phyloP scores from a whole-genome alignment of 2,888 invertebrate genomes.

The Micropterix aruncella region DNA sequence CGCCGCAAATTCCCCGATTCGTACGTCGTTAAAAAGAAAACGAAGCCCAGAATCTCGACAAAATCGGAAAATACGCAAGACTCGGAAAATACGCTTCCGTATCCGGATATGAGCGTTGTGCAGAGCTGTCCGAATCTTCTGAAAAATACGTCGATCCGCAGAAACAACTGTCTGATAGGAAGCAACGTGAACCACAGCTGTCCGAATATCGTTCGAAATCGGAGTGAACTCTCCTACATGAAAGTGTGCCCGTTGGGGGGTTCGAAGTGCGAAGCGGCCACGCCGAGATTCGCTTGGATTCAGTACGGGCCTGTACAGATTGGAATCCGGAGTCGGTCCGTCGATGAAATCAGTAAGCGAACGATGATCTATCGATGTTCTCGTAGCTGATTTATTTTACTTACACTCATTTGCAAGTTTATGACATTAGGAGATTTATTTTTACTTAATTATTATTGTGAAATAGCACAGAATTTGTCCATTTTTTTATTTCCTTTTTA shows the following conservation, averaged over 20 bases:
- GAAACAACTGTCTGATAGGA: slow-evolving; percentile 18
- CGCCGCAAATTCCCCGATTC: slow-evolving; percentile 26
- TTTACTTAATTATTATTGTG: too few relatives aligned
- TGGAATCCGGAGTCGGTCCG: slow-evolving; percentile 6
- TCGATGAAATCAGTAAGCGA: slow-evolving; percentile 10
- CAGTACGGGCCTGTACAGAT: slow-evolving; percentile 4
- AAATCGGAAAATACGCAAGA: slow-evolving; percentile 8
- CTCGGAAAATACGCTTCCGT: slow-evolving; percentile 11
- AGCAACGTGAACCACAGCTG: slow-evolving; percentile 12
- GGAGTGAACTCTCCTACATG: slow-evolving; percentile 3
- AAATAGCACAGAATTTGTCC: too few relatives aligned
- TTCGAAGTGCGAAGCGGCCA: slow-evolving; percentile 3
- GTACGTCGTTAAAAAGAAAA: slow-evolving; percentile 22
- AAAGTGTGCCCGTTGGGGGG: slow-evolving; percentile 5
- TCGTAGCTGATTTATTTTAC: neutral
- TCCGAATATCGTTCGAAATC: slow-evolving; percentile 6
- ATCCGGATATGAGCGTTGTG: slow-evolving; percentile 10
- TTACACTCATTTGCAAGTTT: too few relatives aligned
- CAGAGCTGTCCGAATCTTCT: slow-evolving; percentile 25
- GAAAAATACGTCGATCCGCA: slow-evolving; percentile 14
- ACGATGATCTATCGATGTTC: too few relatives aligned
- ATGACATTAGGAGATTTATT: too few relatives aligned
- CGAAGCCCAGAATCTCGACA: slow-evolving; percentile 13
- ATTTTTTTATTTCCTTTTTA: too few relatives aligned
- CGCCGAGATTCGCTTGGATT: slow-evolving; percentile 7